Base-by-base conservation (phyloP, 2,113 vertebrate species). In the Caretta caretta region DNA sequence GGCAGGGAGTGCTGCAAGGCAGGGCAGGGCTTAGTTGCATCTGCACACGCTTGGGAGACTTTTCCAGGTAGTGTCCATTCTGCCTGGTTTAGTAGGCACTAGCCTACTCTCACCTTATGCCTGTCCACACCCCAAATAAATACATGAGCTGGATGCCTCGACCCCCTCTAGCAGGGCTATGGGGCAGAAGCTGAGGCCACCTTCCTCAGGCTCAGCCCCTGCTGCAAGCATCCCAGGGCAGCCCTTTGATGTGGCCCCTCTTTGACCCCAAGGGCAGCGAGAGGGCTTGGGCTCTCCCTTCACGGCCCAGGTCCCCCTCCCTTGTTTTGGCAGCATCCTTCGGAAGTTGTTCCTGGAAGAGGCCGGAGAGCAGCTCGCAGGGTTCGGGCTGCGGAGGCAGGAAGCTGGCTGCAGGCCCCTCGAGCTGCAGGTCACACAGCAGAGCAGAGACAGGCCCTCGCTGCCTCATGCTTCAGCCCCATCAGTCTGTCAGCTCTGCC, bases 371-470 rank as follows among this genome's bases (percentile, higher is more conserved):
- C 82, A 86, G 53, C 14, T 50, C 29, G 88, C 56, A 72, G 82
- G 72, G 75, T 83, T 49, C 56, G 53, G 78, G 50, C 83, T 83
- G 49, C 54, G 8, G 83, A 75, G 50, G n/a, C 92, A 93, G 95
- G 95, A 96, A 96, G 89, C 87, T 6, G 54, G 85, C 79, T 54
- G 57, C 69, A 78, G 80, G 83, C 83, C 80, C 90, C 81, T 88
- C 48, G n/a, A 56, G 82, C 87, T 17, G 48, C 50, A 22, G 95
- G 88, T 93, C 83, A 57, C 38, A 59, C 57, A 57, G 72, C 89
- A 90, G 38, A 89, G 82, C 89, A 90, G 48, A 89, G 78, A 90
- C 79, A 82, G 81, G n/a, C 86, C 78, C 27, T 90, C 87, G 82
- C n/a, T 51, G 51, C 56, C 80, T 78, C 87, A 78, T 59, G 89